Base-by-base conservation (phyloP, 1,140 invertebrate genomes). In the Drosophila mauritiana region DNA sequence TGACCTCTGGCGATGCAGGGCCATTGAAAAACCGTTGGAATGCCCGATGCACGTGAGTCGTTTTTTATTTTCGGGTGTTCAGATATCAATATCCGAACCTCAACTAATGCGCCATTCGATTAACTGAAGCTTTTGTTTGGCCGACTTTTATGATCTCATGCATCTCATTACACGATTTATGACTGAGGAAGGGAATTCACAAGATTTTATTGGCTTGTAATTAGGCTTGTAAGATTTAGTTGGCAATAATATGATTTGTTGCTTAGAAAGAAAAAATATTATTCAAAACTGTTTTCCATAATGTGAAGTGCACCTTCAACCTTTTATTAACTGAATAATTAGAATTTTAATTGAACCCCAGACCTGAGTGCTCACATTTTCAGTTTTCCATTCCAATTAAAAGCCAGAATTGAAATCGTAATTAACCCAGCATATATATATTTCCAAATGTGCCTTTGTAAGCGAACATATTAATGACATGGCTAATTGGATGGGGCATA, bases 1-100 rank as follows among this genome's bases (percentile, higher is more conserved):
- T 79, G 69, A 73, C 73, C 61, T 72, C 74, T 85, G 82, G 51
- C 78, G 76, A 59, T 80, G 68, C 59, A 72, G 36, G 53, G 78
- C 68, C 75, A 51, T 17, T 62, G 64, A 63, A 79, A 25, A 78
- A 81, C 78, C 62, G 68, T 85, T 85, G 76, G 42, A 70, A 57
- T 78, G 46, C 39, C 52, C 56, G 42, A 58, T 80, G 78, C 78
- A 80, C 70, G 58, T 80, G 78, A 59, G 56, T 63, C 43, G 55
- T 17, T 15, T 37, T 31, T 17, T n/a, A 15, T 20, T 22, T 27
- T 27, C 12, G 5, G 37, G 13, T 39, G 22, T 13, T 69, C 51
- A 22, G 34, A 13, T 36, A 49, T 70, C 52, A 1, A 36, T 48
- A 69, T 36, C 36, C 6, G 22, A 4, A 39, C 13, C 40, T 31